Base-by-base conservation (phyloP, 1,140 invertebrate species). In the Lasioglossum baleicum region DNA sequence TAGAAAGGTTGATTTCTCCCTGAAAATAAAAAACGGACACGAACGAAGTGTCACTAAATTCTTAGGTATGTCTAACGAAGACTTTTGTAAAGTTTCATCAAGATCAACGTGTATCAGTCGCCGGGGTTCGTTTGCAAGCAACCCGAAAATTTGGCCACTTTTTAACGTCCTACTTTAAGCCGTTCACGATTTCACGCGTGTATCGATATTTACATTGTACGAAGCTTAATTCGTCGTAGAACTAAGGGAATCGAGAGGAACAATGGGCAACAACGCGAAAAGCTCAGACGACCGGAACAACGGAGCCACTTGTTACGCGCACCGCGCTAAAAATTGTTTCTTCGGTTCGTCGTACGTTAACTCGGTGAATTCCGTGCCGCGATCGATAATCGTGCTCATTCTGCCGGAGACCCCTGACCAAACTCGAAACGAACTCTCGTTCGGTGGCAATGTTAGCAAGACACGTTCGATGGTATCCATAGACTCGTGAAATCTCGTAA, bases 271-370 rank as follows among this genome's bases (percentile, higher is more conserved):
- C 11, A 56, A 74, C 20, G 51, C 22, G 26, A 6, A 40, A 81
- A 65, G 64, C 31, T 17, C 56, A 26, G 44, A 71, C 40, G 51
- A 81, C 44, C 35, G 58, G 69, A 69, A 77, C 78, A 69, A 84
- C 79, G 83, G 40, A 74, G 83, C 83, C 83, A 85, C 83, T 85
- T 85, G 83, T 85, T 85, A 85, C 83, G 65, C 83, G 72, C 69
- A 65, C 35, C 70, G 48, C 65, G 74, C 77, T 74, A 58, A 31
- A 74, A 84, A 73, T 81, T 70, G 78, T 78, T 77, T 78, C 70
- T 75, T 71, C 69, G 60, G 67, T 42, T 64, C 51, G 58, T 63
- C 77, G 77, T 67, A 67, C 69, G 56, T 65, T 81, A 71, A 64
- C 79, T 73, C 60, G 72, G 17, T 48, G 61, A 84, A 77, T 73